Evolutionary conservation across 2,113 vertebrate species (phyloP), one percentile per base, ranked within the genome.

Genomic region (Vulpes ferrilata): DNA sequence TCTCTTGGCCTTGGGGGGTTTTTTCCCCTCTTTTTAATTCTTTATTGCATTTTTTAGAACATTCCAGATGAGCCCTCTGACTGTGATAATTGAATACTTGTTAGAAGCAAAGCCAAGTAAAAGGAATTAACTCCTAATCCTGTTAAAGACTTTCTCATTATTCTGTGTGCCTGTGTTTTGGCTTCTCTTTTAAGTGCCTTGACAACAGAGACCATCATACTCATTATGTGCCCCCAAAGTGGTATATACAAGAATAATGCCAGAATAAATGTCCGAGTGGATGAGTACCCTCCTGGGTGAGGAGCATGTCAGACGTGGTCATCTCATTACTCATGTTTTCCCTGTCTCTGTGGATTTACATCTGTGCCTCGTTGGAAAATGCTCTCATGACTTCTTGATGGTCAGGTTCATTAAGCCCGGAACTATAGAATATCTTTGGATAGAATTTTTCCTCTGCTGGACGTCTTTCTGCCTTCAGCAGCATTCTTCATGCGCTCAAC

Each of bases 81-180:
- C 82, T 90, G 78, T 86, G 88, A n/a, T 88, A 91, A 93, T n/a
- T 89, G 89, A 96, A 76, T 89, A 48, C 51, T 97, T 96, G 73
- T 92, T 87, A 86, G 96, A 96, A 43, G 59, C 92, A 73, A 98
- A 95, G 86, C 97, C 97, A 93, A 96, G 78, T 60, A 35, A 89
- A 92, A 88, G 48, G 88, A 32, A 93, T 97, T 95, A 97, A 64
- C 65, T 89, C 71, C 82, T 98, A 96, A 97, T 93, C 95, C 93
- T 80, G 57, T 88, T 73, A 71, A 94, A 94, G 82, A 83, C 78
- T 78, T 69, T 60, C 78, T 82, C 71, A 15, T 69, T 89, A 59
- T 86, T 88, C 67, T 19, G 1, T 51, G 64, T 9, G 64, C 69
- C 86, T 93, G 62, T 83, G 82, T 96, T 94, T 82, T 74, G 92